These are phyloP conservation scores for Gambusia affinis DNA, from an alignment of 2,113 vertebrate genomes.

Conservation along the genomic window DNA sequence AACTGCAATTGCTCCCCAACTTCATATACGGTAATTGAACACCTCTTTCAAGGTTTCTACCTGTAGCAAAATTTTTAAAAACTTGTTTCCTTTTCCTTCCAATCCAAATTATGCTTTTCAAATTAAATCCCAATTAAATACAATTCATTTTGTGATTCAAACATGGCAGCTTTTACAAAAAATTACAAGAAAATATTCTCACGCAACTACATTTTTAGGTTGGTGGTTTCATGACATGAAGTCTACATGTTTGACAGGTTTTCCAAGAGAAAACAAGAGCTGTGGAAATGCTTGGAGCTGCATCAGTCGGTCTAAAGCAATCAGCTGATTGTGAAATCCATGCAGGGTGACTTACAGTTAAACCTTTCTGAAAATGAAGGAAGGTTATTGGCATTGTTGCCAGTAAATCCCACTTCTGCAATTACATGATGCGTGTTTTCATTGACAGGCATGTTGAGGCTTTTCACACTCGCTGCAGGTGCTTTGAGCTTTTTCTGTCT, in stretches of 20 bases:
- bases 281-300: not conserved
- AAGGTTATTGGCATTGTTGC: not conserved
- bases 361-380: not conserved
- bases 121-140: too few relatives aligned
- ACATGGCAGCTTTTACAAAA: not conserved
- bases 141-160: too few relatives aligned
- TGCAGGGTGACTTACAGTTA: not conserved
- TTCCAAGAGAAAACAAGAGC: not conserved
- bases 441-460: not conserved
- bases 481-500: not conserved
- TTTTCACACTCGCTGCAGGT: not conserved
- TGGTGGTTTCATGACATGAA: not conserved
- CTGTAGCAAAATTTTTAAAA: too few relatives aligned
- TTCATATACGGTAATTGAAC: too few relatives aligned
- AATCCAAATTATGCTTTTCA: too few relatives aligned
- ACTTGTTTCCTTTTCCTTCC: too few relatives aligned
- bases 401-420: not conserved
- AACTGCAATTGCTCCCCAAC: too few relatives aligned
- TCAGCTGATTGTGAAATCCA: not conserved
- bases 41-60: too few relatives aligned
- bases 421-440: not conserved
- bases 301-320: not conserved
- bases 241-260: not conserved
- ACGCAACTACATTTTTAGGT: not conserved
- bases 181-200: not conserved